Evolutionary conservation across 2,888 invertebrate species (phyloP), one percentile per base, ranked within the genome.

Genomic region (Criorhina ranunculi): DNA sequence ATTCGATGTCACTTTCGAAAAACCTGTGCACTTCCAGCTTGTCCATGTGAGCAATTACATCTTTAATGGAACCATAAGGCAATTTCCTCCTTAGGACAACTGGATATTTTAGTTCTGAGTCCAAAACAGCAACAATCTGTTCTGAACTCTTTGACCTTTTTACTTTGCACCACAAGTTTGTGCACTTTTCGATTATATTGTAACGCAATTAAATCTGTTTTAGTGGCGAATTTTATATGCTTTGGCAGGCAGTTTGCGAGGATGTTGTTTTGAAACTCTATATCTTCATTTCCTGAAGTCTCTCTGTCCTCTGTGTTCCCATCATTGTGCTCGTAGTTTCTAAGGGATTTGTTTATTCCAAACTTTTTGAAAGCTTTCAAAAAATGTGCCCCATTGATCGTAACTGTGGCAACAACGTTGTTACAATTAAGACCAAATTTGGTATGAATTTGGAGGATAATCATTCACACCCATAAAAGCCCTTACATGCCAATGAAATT

Each of bases 161-260:
- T 9, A 57, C 75, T 19, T 62, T 69, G 4, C 12, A 42, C 81
- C 70, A 82, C 29, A 82, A 33, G 29, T 57, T 53, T 6, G 60
- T 42, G 12, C 67, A 75, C 19, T 24, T 73, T 33, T 51, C 42
- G 15, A 53, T 62, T 40, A 12, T 40, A 40, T 40, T 12, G 12
- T 40, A 40, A 12, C 12, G 40, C 4, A n/a, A 40, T 12, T 40
- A 12, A n/a, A 12, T 5, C 12, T 12, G 12, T n/a, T 40, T 40
- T 40, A 12, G 55, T 81, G 29, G 72, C 81, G 67, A 77, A 80
- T 70, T 37, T 69, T 8, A 64, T 44, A 35, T 77, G 49, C 5
- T 49, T 49, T 24, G 24, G 5, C 49, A 49, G 24, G 11, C 5
- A 49, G 24, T 49, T 49, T 49, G 11, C 49, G 49, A 49, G 24